A percentile compares a stretch with the other conserved stretches of the same genome.
Evolutionary conservation across 2,888 invertebrate genomes (phyloP).

Genomic region (Sinelater perroti): DNA sequence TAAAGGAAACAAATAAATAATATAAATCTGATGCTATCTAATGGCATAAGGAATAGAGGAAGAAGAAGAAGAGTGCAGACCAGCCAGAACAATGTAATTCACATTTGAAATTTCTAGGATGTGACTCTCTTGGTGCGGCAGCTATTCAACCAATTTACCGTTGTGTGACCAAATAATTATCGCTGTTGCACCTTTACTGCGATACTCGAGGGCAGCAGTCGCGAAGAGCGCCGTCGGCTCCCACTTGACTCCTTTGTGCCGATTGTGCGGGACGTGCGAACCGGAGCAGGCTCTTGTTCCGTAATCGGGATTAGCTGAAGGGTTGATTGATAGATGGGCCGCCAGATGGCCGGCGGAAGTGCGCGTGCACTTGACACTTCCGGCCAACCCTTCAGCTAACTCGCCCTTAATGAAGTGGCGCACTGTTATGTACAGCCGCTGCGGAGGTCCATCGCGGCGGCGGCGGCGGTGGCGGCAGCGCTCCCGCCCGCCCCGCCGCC

Average conservation of each 20-base stretch:
- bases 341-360: conserved; percentile 54
- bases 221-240: conserved; percentile 18
- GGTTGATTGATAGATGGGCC: conserved; percentile 48
- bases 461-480: background rate
- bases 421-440: conserved; percentile 43
- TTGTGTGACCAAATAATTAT: too few species aligned
- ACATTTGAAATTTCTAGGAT: too few species aligned
- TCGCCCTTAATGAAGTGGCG: conserved; percentile 48
- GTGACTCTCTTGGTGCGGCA: too few species aligned
- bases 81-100: too few species aligned
- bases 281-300: conserved; percentile 35
- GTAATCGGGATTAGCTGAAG: conserved; percentile 39
- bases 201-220: background rate
- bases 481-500: conserved; percentile 33
- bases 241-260: conserved; percentile 35
- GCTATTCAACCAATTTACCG: too few species aligned
- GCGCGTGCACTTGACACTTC: conserved; percentile 59
- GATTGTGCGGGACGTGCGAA: conserved; percentile 37
- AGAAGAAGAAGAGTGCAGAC: too few species aligned
- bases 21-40: background rate
- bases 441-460: conserved; percentile 31
- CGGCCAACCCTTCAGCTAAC: conserved; percentile 52
- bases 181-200: background rate
- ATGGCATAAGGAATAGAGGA: background rate
- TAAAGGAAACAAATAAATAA: too few species aligned